Evolutionary conservation across 2,113 vertebrate species (phyloP).

Genomic region (Rana temporaria): DNA sequence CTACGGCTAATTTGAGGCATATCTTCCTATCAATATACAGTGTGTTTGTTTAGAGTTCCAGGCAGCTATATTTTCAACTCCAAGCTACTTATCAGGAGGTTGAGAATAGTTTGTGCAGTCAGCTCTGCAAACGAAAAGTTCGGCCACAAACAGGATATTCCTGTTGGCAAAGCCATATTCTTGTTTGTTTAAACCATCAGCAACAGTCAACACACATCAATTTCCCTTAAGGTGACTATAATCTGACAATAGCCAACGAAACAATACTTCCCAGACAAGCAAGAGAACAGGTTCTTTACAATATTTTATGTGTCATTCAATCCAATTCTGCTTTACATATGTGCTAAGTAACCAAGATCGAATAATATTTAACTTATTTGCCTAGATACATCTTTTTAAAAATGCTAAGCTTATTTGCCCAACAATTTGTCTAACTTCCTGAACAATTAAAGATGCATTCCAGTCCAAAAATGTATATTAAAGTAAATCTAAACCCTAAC

Average conservation of each 20-base stretch:
- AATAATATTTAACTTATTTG: neutral
- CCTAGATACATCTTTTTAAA: neutral
- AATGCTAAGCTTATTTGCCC: no score
- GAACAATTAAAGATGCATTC: no score
- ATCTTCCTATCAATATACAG: constrained; percentile 44
- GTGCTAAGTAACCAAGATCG: neutral
- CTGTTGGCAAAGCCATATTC: constrained; percentile 46
- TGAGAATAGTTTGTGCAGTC: constrained; percentile 42
- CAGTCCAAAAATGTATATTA: no score
- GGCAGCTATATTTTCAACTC: constrained; percentile 18
- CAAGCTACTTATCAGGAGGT: constrained; percentile 39
- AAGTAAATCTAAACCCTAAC: no score
- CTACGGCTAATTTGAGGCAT: constrained; percentile 41
- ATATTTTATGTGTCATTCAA: neutral
- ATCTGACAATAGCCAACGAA: neutral
- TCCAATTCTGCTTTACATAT: neutral
- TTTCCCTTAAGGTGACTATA: constrained; percentile 32
- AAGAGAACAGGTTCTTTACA: neutral
- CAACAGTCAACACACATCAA: constrained; percentile 36
- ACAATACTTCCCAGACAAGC: neutral
- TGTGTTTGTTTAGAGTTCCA: constrained; percentile 30
- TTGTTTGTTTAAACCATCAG: constrained; percentile 55
- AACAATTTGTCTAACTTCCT: no score
- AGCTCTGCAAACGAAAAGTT: constrained; percentile 49
- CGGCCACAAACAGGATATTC: constrained; percentile 55